Percentiles rank a stretch among this genome's conserved stretches.
These are phyloP conservation scores for Forbesichthys papilliferus DNA, from an alignment of 2,113 vertebrate species.

Conservation along the genomic window DNA sequence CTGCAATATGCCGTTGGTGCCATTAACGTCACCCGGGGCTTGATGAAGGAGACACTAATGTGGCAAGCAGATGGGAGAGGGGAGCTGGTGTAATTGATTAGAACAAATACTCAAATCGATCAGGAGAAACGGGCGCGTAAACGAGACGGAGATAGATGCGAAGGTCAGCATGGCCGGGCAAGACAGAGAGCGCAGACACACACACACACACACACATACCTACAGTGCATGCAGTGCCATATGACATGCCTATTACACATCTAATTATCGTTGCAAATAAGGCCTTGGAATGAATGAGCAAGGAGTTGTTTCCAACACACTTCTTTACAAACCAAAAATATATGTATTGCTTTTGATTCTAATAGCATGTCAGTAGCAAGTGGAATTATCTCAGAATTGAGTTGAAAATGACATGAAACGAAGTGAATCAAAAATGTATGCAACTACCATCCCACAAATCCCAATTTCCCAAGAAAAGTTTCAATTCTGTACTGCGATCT, in stretches of 20 bases:
- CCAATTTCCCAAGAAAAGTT: no score
- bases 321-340: no score
- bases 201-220: background rate
- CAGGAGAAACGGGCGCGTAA: slow-evolving; percentile 42
- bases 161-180: slow-evolving; percentile 40
- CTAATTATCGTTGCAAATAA: background rate
- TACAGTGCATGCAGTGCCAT: no score
- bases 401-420: no score
- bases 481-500: no score
- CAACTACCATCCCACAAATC: no score
- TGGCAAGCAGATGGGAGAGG: slow-evolving; percentile 58
- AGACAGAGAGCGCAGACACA: background rate
- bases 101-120: slow-evolving; percentile 71
- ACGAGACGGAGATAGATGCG: slow-evolving; percentile 68
- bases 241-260: background rate
- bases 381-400: no score
- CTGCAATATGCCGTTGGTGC: slow-evolving; percentile 41
- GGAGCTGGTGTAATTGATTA: slow-evolving; percentile 67
- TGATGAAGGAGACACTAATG: slow-evolving; percentile 67
- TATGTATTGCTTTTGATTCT: no score
- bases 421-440: no score
- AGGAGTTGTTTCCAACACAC: no score
- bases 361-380: no score
- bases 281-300: no score
- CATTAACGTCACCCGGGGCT: slow-evolving; percentile 57